These are phyloP conservation scores for Nudaria mundana DNA, from an alignment of 2,888 invertebrate species.

Conservation along the genomic window DNA sequence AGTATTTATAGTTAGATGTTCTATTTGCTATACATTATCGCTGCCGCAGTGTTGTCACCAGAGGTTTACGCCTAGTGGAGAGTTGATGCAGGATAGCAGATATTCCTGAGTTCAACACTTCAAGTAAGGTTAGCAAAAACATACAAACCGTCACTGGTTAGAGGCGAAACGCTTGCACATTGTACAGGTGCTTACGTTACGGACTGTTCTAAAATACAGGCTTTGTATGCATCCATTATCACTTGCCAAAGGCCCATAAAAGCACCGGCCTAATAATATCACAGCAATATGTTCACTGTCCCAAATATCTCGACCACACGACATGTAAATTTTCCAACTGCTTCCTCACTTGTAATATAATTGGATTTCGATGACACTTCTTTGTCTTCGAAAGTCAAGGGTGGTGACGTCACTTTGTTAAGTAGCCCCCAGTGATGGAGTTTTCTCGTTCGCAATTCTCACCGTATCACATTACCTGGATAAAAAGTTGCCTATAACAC, in stretches of 20 bases:
- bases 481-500: no score
- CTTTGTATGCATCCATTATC: not conserved
- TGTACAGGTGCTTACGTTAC: not conserved
- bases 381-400: no score
- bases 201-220: not conserved
- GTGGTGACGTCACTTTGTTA: no score
- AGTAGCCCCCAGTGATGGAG: no score
- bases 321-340: no score
- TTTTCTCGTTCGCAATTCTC: no score
- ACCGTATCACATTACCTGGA: no score
- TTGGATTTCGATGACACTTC: no score
- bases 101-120: constrained; percentile 1
- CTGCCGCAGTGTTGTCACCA: constrained; percentile 5
- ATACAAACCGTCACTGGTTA: not conserved
- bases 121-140: constrained; percentile 3
- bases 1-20: not conserved
- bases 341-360: no score
- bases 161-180: constrained; percentile 2
- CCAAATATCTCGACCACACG: not conserved
- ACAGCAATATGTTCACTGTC: not conserved
- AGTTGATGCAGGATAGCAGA: constrained; percentile 3
- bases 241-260: no score
- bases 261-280: not conserved
- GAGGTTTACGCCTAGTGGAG: constrained; percentile 6
- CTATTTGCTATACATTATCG: not conserved